Percentiles rank a stretch among this genome's conserved stretches.
Evolutionary conservation across 2,888 invertebrate genomes (phyloP).

Genomic region (Melanargia galathea): DNA sequence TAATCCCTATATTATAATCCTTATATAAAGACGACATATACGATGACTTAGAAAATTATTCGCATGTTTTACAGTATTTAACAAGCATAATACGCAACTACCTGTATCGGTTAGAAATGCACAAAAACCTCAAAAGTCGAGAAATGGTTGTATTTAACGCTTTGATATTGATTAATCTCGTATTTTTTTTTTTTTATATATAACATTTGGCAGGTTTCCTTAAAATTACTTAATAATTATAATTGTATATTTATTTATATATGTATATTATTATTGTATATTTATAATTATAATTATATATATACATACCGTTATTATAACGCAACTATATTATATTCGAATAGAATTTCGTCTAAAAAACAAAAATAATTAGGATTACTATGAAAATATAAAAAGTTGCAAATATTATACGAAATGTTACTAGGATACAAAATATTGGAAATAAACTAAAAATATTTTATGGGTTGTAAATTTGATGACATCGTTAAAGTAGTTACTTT

Average conservation of each 20-base stretch:
- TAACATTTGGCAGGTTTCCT: constrained; percentile 2
- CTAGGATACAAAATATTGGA: neutral
- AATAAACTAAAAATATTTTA: neutral
- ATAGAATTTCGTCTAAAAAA: neutral
- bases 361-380: neutral
- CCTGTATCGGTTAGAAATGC: constrained; percentile 6
- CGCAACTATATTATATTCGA: neutral
- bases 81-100: constrained; percentile 2
- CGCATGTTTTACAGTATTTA: constrained; percentile 4
- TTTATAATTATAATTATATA: too few relatives aligned
- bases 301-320: too few relatives aligned
- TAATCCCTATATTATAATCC: too few relatives aligned
- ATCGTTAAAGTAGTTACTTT: neutral
- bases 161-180: constrained; percentile 8
- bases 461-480: neutral
- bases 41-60: neutral
- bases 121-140: constrained; percentile 3
- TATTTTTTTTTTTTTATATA: neutral
- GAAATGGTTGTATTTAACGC: constrained; percentile 22
- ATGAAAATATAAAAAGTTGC: neutral
- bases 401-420: constrained; percentile 3
- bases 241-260: too few relatives aligned
- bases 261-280: neutral
- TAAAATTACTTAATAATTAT: neutral
- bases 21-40: neutral